Evolutionary conservation across 2,797 vertebrate species (phyloP), one percentile per base, ranked within the genome.

Genomic region (Gambusia yucatana): DNA sequence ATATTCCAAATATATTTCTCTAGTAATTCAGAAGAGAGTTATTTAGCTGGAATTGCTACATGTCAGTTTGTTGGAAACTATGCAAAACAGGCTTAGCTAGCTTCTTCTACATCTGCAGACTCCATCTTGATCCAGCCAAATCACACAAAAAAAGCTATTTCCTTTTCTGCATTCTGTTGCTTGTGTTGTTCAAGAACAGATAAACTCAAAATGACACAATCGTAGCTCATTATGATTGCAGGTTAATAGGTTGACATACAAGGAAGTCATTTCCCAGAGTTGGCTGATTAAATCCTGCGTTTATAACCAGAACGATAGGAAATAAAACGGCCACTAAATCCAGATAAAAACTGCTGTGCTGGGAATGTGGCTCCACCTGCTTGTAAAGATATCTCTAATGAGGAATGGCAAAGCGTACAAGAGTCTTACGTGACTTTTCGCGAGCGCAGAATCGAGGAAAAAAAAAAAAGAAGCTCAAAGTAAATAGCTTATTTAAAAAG

Each of bases 1-100:
- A 61, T 65, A 73, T 55, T 79, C 36, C 39, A 52, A 73, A 74
- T 30, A 55, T 25, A 79, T 22, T 61, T 41, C 48, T 25, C 16
- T 30, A 57, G 13, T 30, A 48, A 67, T 52, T 25, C 4, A 69
- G 55, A 52, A 28, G 6, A 65, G 41, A 67, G 63, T 65, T 73
- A 47, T n/a, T 28, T 3, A 28, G 25, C 55, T 73, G 6, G 16
- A 50, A 39, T 9, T n/a, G 39, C 41, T 65, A 1, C 28, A 9
- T 72, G 41, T 30, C 20, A 22, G 17, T 22, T 74, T 67, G 55
- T 39, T 30, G 57, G 39, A 52, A 63, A 13, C 25, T 73, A 46
- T 41, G 25, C n/a, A 63, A 48, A 16, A 36, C 33, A 41, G 17
- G 47, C 46, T 73, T 14, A 1, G 46, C n/a, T 30, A 8, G 14